Conservation (phyloP, 2,888 invertebrate species). For the Prosapia bicincta region DNA sequence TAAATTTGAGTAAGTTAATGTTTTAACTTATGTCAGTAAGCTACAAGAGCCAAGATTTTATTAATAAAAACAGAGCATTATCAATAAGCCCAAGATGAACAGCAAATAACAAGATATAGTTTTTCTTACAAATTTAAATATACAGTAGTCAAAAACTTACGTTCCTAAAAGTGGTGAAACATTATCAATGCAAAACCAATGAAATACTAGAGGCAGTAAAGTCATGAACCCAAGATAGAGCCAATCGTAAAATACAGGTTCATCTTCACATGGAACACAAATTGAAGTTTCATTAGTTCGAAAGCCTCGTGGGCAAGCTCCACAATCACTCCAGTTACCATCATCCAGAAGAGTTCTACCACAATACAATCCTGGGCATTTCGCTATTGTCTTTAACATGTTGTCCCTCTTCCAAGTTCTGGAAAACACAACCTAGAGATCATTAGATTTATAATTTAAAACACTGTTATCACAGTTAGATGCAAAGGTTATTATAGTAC, state of each 20-base stretch:
- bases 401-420: neutral
- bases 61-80: too few species aligned
- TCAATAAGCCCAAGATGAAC: too few species aligned
- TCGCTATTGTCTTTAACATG: neutral
- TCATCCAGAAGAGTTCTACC: constrained; percentile 65
- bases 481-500: too few species aligned
- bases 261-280: constrained; percentile 71
- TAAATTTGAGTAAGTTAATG: too few species aligned
- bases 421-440: too few species aligned
- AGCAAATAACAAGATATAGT: too few species aligned
- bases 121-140: too few species aligned
- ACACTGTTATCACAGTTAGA: too few species aligned
- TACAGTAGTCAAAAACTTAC: constrained; percentile 46
- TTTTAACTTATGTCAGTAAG: too few species aligned
- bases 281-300: constrained; percentile 67
- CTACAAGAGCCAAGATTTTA: too few species aligned
- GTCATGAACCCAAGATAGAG: constrained; percentile 94
- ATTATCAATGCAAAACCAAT: constrained; percentile 87
- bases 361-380: constrained; percentile 81
- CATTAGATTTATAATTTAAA: too few species aligned
- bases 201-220: constrained; percentile 78
- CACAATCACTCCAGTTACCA: constrained; percentile 76
- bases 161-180: constrained; percentile 52
- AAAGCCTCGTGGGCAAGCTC: constrained; percentile 82
- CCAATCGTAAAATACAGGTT: constrained; percentile 85